Evolutionary conservation across 2,888 invertebrate species (phyloP).

Genomic region (Eutolmus rufibarbis): DNA sequence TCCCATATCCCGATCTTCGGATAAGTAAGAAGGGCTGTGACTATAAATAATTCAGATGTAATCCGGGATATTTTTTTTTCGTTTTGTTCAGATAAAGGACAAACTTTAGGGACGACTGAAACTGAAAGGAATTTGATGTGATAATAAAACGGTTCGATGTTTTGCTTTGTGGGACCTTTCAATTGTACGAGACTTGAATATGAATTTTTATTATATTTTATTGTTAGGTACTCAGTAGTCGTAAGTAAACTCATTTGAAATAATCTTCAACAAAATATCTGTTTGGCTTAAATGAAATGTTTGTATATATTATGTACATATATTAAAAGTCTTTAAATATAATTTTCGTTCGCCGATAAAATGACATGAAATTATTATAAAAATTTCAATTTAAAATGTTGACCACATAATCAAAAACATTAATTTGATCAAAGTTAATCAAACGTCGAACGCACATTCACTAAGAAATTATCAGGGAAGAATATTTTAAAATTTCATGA

Average conservation of each 20-base stretch:
- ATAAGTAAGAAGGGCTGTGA: neutral
- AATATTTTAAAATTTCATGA: neutral
- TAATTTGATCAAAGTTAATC: neutral
- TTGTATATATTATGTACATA: no score
- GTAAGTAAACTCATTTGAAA: neutral
- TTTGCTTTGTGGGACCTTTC: neutral
- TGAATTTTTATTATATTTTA: neutral
- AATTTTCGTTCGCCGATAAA: no score
- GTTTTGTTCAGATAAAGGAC: neutral
- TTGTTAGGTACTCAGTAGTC: neutral
- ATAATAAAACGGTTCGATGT: neutral
- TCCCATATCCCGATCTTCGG: neutral
- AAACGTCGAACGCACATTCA: neutral
- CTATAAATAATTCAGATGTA: neutral
- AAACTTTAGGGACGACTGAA: neutral
- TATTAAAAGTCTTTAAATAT: no score
- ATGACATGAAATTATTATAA: no score
- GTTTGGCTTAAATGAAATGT: neutral
- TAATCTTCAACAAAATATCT: neutral
- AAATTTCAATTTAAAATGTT: neutral
- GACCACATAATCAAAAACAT: neutral
- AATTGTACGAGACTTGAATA: neutral
- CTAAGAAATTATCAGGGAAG: neutral
- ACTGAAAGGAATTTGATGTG: neutral
- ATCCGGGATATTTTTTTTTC: neutral